Evolutionary conservation across 2,113 vertebrate genomes (phyloP).

Genomic region (Barnardius zonarius): DNA sequence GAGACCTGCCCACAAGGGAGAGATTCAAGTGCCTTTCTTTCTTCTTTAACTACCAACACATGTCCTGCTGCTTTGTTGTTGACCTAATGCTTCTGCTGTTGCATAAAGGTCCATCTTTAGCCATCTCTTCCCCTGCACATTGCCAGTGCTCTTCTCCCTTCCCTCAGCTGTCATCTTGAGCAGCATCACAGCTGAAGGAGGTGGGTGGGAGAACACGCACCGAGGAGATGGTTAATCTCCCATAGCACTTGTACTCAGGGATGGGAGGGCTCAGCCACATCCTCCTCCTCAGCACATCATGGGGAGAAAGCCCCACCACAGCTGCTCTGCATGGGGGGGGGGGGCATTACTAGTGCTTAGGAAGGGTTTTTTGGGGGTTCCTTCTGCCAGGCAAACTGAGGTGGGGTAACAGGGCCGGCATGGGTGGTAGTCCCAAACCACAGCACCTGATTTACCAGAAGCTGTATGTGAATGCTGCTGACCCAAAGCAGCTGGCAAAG

Average conservation of each 20-base stretch:
- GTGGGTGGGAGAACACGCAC: conserved; percentile 36
- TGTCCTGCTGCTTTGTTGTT: not conserved
- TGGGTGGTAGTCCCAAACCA: not conserved
- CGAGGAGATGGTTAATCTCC: conserved; percentile 18
- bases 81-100: not conserved
- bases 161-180: conserved; percentile 32
- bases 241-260: not conserved
- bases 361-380: rapidly evolving
- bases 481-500: conserved; percentile 33
- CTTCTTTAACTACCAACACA: rapidly evolving
- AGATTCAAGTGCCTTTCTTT: not conserved
- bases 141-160: not conserved
- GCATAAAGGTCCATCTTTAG: not conserved
- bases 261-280: conserved; percentile 1
- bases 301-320: not conserved
- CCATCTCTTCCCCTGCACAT: not conserved
- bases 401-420: not conserved
- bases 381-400: not conserved
- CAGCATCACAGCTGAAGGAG: conserved; percentile 31
- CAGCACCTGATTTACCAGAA: conserved; percentile 15
- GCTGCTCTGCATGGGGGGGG: not conserved
- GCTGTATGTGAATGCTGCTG: not conserved
- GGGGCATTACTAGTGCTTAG: not conserved
- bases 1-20: not conserved
- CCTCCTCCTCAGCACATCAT: not conserved